phyloP scores from a whole-genome alignment of 2,113 vertebrate genomes.

The Lepus europaeus region DNA sequence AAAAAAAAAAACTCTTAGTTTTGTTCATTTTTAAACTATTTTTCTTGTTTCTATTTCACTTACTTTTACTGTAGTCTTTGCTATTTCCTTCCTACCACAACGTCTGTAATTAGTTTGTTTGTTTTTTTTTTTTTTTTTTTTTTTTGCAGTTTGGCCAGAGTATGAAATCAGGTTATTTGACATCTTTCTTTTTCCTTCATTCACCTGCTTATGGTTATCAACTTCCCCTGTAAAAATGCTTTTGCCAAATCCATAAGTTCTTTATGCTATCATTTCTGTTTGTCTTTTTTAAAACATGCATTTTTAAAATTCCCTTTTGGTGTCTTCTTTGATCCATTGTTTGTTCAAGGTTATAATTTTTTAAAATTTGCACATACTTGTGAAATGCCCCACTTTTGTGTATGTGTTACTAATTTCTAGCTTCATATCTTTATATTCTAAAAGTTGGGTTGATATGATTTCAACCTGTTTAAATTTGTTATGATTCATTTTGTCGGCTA shows the following conservation, averaged over 20 bases:
- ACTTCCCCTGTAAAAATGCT: neutral
- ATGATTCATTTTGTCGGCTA: neutral
- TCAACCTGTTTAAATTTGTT: neutral
- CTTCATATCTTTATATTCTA: neutral
- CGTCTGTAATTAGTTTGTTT: neutral
- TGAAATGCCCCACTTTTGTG: neutral
- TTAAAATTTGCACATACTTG: neutral
- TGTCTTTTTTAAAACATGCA: neutral
- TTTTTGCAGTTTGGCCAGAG: neutral
- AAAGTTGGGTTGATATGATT: neutral
- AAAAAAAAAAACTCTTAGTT: neutral
- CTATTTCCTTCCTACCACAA: neutral
- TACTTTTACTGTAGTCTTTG: neutral
- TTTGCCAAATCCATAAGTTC: neutral
- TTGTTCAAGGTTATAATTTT: neutral
- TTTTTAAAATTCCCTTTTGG: neutral
- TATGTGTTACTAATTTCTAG: neutral
- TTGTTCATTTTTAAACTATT: neutral
- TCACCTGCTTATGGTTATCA: neutral
- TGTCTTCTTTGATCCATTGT: neutral
- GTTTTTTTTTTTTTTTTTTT: neutral
- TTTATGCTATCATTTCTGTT: neutral
- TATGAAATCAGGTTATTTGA: neutral
- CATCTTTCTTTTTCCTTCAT: neutral
- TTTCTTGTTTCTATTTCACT: neutral